Evolutionary conservation across 2,888 invertebrate species (phyloP).

Genomic region (Leucophenga maculata): DNA sequence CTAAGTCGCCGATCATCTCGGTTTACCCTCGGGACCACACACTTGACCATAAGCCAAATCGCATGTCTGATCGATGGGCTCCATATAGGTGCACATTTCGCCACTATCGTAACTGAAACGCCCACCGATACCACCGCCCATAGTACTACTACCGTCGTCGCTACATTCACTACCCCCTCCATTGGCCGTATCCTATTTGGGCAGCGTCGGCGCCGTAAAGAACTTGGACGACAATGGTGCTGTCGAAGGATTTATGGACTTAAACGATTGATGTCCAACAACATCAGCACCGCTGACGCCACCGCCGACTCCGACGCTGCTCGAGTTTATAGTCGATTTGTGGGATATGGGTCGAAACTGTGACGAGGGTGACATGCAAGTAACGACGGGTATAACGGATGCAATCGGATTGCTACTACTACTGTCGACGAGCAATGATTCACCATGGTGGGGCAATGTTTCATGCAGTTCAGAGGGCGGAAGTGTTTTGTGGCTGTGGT

Average conservation of each 20-base stretch:
- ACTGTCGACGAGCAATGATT: slow-evolving; percentile 51
- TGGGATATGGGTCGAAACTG: slow-evolving; percentile 73
- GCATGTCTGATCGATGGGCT: slow-evolving; percentile 69
- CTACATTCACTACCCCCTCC: slow-evolving; percentile 61
- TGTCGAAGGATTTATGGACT: slow-evolving; percentile 69
- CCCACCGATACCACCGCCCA: slow-evolving; percentile 23
- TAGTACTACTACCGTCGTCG: slow-evolving; percentile 33
- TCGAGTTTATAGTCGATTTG: slow-evolving; percentile 68
- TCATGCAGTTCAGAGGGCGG: slow-evolving; percentile 42
- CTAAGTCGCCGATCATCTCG: slow-evolving; percentile 10
- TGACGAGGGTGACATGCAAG: slow-evolving; percentile 72
- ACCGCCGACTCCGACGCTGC: slow-evolving; percentile 26
- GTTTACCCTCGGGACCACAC: slow-evolving; percentile 56
- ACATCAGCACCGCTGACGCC: not conserved
- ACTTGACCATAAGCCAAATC: slow-evolving; percentile 63
- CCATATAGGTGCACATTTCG: slow-evolving; percentile 69
- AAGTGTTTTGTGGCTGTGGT: slow-evolving; percentile 37
- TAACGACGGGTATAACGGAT: slow-evolving; percentile 65
- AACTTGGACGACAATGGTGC: slow-evolving; percentile 71
- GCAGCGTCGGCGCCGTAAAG: slow-evolving; percentile 71
- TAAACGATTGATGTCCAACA: slow-evolving; percentile 32
- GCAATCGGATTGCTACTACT: slow-evolving; percentile 66
- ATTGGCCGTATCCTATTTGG: slow-evolving; percentile 71
- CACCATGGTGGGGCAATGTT: slow-evolving; percentile 37
- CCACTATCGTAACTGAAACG: slow-evolving; percentile 63